Evolutionary conservation across 2,797 vertebrate genomes (phyloP).

Genomic region (Bovichtus diacanthus): DNA sequence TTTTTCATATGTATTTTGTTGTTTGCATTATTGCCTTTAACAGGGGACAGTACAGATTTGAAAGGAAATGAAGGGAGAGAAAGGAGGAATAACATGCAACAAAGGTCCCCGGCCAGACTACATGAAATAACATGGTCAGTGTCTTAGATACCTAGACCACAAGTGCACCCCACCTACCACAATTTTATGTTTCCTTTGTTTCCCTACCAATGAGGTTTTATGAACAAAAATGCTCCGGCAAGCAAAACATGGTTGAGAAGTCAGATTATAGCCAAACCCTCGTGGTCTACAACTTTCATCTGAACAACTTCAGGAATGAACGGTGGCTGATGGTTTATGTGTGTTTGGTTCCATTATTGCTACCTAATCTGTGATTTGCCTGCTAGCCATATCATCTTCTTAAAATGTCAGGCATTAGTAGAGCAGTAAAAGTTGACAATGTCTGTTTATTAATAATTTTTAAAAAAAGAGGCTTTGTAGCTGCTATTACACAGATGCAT

Average conservation of each 20-base stretch:
- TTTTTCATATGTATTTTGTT: background rate
- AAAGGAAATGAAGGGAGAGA: background rate
- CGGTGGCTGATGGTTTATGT: background rate
- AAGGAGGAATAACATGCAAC: constrained; percentile 8
- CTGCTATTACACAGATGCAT: constrained; percentile 13
- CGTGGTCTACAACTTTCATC: background rate
- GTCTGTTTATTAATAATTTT: background rate
- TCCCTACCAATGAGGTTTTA: constrained; percentile 2
- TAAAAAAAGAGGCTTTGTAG: background rate
- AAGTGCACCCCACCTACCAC: background rate
- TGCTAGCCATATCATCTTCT: background rate
- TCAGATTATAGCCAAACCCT: constrained; percentile 15
- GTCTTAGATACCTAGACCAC: background rate
- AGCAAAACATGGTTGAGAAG: constrained; percentile 8
- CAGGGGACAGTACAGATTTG: background rate
- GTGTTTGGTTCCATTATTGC: background rate
- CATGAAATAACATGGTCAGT: constrained; percentile 8
- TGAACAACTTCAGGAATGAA: background rate
- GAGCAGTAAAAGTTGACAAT: constrained; percentile 1
- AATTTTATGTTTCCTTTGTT: background rate
- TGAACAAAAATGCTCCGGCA: constrained; percentile 16
- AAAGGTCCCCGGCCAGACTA: constrained; percentile 20
- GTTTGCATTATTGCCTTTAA: background rate
- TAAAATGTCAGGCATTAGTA: constrained; percentile 5
- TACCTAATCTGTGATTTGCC: background rate